These are phyloP conservation scores for Luscinia luscinia DNA, from an alignment of 2,797 vertebrate genomes.

Conservation along the genomic window DNA sequence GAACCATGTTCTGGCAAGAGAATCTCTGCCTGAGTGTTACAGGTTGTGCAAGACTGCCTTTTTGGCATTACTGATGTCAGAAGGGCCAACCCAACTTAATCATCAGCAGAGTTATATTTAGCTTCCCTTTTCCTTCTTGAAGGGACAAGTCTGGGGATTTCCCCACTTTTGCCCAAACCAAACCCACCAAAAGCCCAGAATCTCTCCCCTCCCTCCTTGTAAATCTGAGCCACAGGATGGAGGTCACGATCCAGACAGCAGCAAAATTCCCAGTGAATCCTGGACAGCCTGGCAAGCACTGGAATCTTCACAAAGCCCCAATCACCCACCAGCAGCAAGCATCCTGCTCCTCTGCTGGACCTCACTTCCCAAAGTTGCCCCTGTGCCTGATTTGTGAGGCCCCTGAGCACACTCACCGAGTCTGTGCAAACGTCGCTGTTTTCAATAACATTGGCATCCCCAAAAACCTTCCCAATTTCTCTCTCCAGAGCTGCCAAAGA, in stretches of 20 bases:
- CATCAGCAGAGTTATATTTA: not conserved
- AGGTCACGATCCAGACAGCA: fast-evolving
- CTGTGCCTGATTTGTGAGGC: not conserved
- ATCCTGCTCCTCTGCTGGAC: not conserved
- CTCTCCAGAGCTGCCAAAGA: slow-evolving; percentile 92
- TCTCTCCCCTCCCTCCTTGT: not conserved
- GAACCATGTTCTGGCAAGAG: not conserved
- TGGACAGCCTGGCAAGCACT: not conserved
- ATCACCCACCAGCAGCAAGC: not conserved
- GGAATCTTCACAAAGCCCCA: not conserved
- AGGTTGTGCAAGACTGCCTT: not conserved
- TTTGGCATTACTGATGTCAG: not conserved
- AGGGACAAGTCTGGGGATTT: not conserved
- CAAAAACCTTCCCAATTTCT: slow-evolving; percentile 88
- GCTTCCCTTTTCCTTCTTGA: not conserved
- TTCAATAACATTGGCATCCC: slow-evolving; percentile 87
- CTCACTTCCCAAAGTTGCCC: not conserved
- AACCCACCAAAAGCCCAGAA: not conserved
- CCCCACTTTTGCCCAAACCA: not conserved
- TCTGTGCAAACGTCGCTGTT: slow-evolving; percentile 88
- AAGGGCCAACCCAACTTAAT: not conserved
- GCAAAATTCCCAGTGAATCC: not conserved
- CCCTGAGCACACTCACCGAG: slow-evolving; percentile 75
- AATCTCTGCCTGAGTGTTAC: not conserved
- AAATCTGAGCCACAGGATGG: fast-evolving